Percentiles rank a stretch among this genome's conserved stretches.
These are phyloP conservation scores for Drosophila merina DNA, from an alignment of 2,888 invertebrate genomes.

Conservation along the genomic window DNA sequence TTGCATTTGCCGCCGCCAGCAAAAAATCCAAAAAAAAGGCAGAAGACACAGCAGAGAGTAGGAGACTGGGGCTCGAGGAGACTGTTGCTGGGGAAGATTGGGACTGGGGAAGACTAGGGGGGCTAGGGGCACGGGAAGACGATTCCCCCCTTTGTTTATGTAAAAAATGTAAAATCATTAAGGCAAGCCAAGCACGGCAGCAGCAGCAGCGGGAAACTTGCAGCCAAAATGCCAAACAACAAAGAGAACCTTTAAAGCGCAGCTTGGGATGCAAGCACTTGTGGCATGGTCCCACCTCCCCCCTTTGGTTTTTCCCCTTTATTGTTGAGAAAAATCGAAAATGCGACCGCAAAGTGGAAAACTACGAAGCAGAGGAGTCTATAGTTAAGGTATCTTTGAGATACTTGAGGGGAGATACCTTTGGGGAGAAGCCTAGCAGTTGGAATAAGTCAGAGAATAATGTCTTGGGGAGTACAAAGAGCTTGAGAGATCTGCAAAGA, in stretches of 20 bases:
- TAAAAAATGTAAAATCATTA: constrained; percentile 60
- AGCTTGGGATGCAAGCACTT: constrained; percentile 34
- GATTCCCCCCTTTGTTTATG: constrained; percentile 19
- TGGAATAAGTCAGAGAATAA: not conserved
- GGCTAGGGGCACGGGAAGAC: no score
- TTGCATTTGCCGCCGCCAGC: constrained; percentile 56
- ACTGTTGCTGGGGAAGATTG: not conserved
- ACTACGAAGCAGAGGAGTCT: constrained; percentile 18
- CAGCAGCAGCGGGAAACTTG: constrained; percentile 31
- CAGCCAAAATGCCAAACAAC: constrained; percentile 43
- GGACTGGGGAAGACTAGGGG: no score
- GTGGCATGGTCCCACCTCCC: not conserved
- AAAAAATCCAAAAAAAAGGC: constrained; percentile 11
- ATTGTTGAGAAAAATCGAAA: constrained; percentile 34
- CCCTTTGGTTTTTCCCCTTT: not conserved
- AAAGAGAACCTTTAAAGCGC: constrained; percentile 38
- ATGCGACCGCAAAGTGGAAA: constrained; percentile 31
- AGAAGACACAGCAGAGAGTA: constrained; percentile 11
- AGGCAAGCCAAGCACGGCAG: constrained; percentile 25
- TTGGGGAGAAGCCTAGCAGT: not conserved
- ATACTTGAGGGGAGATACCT: not conserved
- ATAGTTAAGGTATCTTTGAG: constrained; percentile 5
- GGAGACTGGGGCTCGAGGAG: not conserved
- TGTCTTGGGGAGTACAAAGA: no score
- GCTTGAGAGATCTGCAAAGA: no score